Evolutionary conservation across 2,113 vertebrate species (phyloP), one percentile per base, ranked within the genome.

Genomic region (Pogonocichla stellata): DNA sequence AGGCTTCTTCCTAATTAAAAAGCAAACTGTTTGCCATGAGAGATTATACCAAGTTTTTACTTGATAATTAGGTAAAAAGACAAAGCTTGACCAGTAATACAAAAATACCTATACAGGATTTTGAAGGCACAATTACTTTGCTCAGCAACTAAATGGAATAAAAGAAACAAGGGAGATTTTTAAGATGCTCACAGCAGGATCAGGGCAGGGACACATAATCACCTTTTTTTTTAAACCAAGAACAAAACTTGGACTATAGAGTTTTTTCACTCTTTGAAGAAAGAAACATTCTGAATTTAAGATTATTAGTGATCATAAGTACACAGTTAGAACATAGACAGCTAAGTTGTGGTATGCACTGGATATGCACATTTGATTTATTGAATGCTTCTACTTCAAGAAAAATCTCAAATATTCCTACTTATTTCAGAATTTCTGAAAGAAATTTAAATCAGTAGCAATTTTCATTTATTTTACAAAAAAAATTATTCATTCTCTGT

Each of bases 31-130:
- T 75, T 72, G 18, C 38, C 26, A 43, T n/a, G 26, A 51, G 18
- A 84, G 7, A 80, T 65, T 73, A 80, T 65, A 61, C 4, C 29
- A 80, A 24, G 53, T 72, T 94, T 94, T 67, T 2, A 26, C 38
- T 70, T 73, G 42, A 70, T 88, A 54, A 42, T 83, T 90, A 24
- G 13, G 6, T 38, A 83, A 83, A 86, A 83, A 86, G n/a, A 45
- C 29, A 80, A 88, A 92, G 47, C 15, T 19, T 23, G 43, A 43
- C 62, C 22, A 45, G 47, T 42, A 57, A 80, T 54, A 14, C 9
- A 58, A 66, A 61, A 58, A 2, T 8, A 80, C 10, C 60, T n/a
- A 12, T 51, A 57, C 26, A 31, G 28, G 13, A 78, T 84, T 92
- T 85, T 85, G 73, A 79, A 80, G 16, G 19, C 47, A 62, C 6